A percentile compares a stretch with the other conserved stretches of the same genome.
phyloP scores from a whole-genome alignment of 2,797 vertebrate genomes.

The Phaenicophaeus curvirostris region DNA sequence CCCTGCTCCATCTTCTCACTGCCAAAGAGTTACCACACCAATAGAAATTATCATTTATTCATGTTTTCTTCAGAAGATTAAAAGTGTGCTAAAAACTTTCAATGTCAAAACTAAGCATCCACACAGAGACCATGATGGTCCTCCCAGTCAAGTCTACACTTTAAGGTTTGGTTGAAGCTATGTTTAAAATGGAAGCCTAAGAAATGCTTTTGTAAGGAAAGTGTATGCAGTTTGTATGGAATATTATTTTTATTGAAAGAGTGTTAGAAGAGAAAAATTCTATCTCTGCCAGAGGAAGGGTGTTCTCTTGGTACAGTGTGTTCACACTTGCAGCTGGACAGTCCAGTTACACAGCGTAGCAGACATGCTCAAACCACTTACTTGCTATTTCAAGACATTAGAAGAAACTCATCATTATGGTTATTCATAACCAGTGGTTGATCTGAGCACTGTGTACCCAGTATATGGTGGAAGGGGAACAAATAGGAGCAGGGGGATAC shows the following conservation, averaged over 20 bases:
- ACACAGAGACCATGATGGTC: not conserved
- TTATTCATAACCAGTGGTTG: not conserved
- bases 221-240: not conserved
- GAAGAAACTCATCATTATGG: not conserved
- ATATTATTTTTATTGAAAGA: not conserved
- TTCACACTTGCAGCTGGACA: not conserved
- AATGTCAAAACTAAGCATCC: not conserved
- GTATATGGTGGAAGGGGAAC: not conserved
- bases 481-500: not conserved
- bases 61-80: not conserved
- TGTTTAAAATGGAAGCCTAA: not conserved
- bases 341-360: not conserved
- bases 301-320: not conserved
- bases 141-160: not conserved
- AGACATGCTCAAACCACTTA: not conserved
- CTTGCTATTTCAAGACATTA: not conserved
- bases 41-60: not conserved
- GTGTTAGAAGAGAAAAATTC: not conserved
- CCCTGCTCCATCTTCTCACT: not conserved
- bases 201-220: not conserved
- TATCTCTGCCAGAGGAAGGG: not conserved
- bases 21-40: not conserved
- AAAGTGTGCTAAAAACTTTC: not conserved
- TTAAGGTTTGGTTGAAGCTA: not conserved
- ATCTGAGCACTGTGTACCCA: not conserved